These are phyloP conservation scores for Apodemia duryi DNA, from an alignment of 2,888 invertebrate species.

Conservation along the genomic window DNA sequence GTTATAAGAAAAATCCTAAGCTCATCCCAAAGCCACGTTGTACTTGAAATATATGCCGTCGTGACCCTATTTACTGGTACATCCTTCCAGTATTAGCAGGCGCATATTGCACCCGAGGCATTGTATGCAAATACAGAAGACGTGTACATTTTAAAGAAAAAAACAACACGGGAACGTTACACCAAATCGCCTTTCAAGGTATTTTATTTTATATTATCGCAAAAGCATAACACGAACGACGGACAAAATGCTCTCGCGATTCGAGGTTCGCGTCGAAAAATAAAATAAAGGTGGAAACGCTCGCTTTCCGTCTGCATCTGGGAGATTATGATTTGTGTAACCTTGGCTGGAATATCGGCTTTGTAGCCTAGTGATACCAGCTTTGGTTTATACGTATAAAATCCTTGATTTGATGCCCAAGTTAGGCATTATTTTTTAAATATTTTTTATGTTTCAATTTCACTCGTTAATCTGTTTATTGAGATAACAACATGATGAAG, in stretches of 20 bases:
- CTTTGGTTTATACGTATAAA: background rate
- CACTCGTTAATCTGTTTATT: too few species aligned
- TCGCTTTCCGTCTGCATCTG: slow-evolving; percentile 9
- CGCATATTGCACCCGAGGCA: slow-evolving; percentile 68
- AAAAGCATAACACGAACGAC: slow-evolving; percentile 46
- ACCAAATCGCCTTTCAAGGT: slow-evolving; percentile 46
- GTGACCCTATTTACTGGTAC: slow-evolving; percentile 28
- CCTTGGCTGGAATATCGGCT: slow-evolving; percentile 22
- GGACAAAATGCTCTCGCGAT: slow-evolving; percentile 17
- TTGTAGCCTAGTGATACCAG: background rate
- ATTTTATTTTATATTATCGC: slow-evolving; percentile 62
- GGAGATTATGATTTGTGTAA: slow-evolving; percentile 5
- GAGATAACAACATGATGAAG: too few species aligned
- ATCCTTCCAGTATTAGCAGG: slow-evolving; percentile 47
- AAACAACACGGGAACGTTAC: slow-evolving; percentile 44
- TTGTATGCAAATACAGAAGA: slow-evolving; percentile 71
- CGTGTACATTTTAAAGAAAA: slow-evolving; percentile 68
- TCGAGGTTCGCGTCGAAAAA: background rate
- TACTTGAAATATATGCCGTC: slow-evolving; percentile 24
- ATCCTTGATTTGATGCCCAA: background rate
- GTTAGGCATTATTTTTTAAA: too few species aligned
- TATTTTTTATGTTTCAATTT: too few species aligned
- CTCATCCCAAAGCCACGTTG: slow-evolving; percentile 10
- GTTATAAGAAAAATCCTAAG: slow-evolving; percentile 1
- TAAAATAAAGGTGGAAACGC: background rate